Evolutionary conservation across 2,797 vertebrate species (phyloP).

Genomic region (Selene dorsalis): DNA sequence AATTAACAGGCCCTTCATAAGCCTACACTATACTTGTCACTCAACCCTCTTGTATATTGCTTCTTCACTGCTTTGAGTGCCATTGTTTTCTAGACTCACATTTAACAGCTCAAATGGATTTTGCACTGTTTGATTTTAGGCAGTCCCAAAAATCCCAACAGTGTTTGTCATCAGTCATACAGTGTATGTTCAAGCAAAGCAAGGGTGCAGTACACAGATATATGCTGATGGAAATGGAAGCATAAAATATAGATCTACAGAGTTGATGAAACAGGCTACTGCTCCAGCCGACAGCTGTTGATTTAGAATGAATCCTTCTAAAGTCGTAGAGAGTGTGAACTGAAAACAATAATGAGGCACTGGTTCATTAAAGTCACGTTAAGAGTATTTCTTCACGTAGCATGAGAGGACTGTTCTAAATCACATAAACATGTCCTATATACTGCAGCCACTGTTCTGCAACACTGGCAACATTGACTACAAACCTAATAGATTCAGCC

Average conservation of each 20-base stretch:
- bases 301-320: conserved; percentile 14
- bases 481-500: conserved; percentile 59
- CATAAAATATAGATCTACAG: conserved; percentile 46
- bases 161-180: conserved; percentile 30
- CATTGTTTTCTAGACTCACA: conserved; percentile 18
- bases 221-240: conserved; percentile 28
- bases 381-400: background rate
- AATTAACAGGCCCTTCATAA: background rate
- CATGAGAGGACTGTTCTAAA: conserved; percentile 19
- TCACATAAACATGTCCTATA: conserved; percentile 37
- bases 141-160: conserved; percentile 18
- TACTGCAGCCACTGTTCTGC: conserved; percentile 17
- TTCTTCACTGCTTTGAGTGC: conserved; percentile 5
- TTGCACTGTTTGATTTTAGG: conserved; percentile 33
- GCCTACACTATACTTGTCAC: background rate
- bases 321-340: conserved; percentile 23
- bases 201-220: conserved; percentile 29
- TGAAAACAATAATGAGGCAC: conserved; percentile 19
- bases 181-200: conserved; percentile 35
- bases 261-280: conserved; percentile 29
- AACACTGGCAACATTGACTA: conserved; percentile 45
- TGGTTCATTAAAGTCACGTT: background rate
- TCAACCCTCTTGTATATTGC: conserved; percentile 5
- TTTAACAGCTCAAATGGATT: conserved; percentile 24
- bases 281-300: conserved; percentile 1